Percentiles rank a stretch among this genome's conserved stretches.
These are phyloP conservation scores for Carassius gibelio DNA, from an alignment of 2,113 vertebrate genomes.

Conservation along the genomic window DNA sequence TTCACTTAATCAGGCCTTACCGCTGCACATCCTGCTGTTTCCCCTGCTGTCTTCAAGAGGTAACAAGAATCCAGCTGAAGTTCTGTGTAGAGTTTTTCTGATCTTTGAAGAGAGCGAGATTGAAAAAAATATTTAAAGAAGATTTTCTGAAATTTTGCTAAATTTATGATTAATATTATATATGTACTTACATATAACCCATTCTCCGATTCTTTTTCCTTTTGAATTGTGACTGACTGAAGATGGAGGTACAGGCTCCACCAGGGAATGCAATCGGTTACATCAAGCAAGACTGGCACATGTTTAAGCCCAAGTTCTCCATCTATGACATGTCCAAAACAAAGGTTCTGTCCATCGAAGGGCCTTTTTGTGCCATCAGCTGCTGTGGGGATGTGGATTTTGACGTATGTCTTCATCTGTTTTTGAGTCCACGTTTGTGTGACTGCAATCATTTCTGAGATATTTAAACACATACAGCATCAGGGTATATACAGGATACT, in stretches of 20 bases:
- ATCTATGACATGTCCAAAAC: slow-evolving; percentile 70
- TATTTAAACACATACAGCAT: not conserved
- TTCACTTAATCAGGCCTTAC: slow-evolving; percentile 72
- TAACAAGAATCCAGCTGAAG: slow-evolving; percentile 36
- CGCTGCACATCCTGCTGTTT: slow-evolving; percentile 73
- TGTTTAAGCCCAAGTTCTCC: slow-evolving; percentile 75
- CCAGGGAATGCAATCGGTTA: slow-evolving; percentile 75
- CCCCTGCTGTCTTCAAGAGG: slow-evolving; percentile 79
- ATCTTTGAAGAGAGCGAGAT: not conserved
- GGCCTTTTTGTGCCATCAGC: slow-evolving; percentile 72
- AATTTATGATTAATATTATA: not conserved
- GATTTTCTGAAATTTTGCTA: not conserved
- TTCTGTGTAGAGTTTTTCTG: not conserved
- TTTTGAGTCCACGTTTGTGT: not conserved
- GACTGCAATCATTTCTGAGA: not conserved
- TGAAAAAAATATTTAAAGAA: not conserved
- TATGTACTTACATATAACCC: not conserved
- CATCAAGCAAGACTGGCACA: slow-evolving; percentile 76
- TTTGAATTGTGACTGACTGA: not conserved
- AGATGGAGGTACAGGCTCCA: slow-evolving; percentile 78
- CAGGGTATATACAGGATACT: not conserved
- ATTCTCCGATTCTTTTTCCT: not conserved
- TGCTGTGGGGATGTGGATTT: slow-evolving; percentile 78
- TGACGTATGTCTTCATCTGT: slow-evolving; percentile 65
- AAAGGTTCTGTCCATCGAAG: slow-evolving; percentile 69